Conservation (phyloP, 2,797 vertebrate genomes). For the Cossypha polioptera region DNA sequence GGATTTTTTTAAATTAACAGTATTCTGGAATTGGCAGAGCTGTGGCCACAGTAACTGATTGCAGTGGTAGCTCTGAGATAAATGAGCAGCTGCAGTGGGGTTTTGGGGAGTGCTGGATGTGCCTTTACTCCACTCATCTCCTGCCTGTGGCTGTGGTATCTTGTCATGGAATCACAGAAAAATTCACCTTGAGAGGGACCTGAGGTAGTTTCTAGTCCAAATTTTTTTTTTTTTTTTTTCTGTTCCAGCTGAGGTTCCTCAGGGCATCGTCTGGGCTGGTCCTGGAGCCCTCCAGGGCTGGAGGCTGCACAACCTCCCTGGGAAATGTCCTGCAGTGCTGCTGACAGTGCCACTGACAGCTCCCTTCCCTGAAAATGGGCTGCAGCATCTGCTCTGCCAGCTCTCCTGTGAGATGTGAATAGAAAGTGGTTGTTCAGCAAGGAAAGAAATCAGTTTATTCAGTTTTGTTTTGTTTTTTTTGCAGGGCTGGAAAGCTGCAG, state of each 20-base stretch:
- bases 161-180: background rate
- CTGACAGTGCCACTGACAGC: background rate
- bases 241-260: background rate
- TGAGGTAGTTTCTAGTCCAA: background rate
- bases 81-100: background rate
- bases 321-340: background rate
- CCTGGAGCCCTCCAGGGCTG: background rate
- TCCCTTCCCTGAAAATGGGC: background rate
- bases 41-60: background rate
- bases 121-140: background rate
- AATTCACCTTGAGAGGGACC: background rate
- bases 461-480: background rate
- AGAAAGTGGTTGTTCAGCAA: background rate
- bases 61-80: background rate
- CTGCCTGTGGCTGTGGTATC: background rate
- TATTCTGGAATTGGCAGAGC: background rate
- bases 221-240: fast-evolving
- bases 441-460: background rate
- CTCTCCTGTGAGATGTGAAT: background rate
- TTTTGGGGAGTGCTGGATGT: background rate
- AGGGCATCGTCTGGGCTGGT: background rate
- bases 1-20: fast-evolving
- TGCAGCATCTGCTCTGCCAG: background rate
- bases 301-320: background rate
- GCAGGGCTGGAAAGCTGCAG: background rate